phyloP scores from a whole-genome alignment of 2,888 invertebrate genomes.

The Hemistola chrysoprasaria region DNA sequence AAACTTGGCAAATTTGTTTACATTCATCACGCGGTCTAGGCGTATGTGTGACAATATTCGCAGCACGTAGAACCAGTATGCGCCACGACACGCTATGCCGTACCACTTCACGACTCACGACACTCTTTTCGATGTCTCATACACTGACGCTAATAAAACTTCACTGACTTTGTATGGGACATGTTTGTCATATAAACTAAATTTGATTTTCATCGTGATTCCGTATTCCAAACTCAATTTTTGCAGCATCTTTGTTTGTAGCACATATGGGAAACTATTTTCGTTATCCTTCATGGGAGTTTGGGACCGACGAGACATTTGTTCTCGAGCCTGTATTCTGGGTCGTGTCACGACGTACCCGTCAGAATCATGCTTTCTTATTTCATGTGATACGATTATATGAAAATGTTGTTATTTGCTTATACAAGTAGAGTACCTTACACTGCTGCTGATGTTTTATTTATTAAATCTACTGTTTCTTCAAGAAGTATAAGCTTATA shows the following conservation, averaged over 20 bases:
- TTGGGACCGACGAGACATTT: slow-evolving; percentile 32
- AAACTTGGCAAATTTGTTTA: slow-evolving; percentile 77
- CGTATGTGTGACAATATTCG: slow-evolving; percentile 60
- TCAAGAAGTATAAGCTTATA: too few relatives aligned
- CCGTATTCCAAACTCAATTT: slow-evolving; percentile 57
- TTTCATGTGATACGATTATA: slow-evolving; percentile 32
- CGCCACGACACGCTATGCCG: slow-evolving; percentile 32
- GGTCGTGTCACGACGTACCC: slow-evolving; percentile 30
- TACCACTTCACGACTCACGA: slow-evolving; percentile 35
- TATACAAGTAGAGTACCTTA: slow-evolving; percentile 12
- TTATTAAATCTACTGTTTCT: too few relatives aligned
- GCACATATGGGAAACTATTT: slow-evolving; percentile 47
- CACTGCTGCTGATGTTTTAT: slow-evolving; percentile 13
- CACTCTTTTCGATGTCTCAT: slow-evolving; percentile 69
- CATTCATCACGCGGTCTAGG: slow-evolving; percentile 56
- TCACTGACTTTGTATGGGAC: slow-evolving; percentile 52
- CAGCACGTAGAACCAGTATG: slow-evolving; percentile 68
- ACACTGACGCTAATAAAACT: slow-evolving; percentile 64
- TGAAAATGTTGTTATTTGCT: slow-evolving; percentile 20
- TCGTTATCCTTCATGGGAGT: slow-evolving; percentile 36
- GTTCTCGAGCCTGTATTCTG: slow-evolving; percentile 31
- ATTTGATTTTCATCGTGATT: slow-evolving; percentile 60
- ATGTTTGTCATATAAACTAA: slow-evolving; percentile 66
- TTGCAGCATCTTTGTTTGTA: slow-evolving; percentile 52
- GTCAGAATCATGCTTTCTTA: slow-evolving; percentile 31